phyloP scores from a whole-genome alignment of 2,888 invertebrate species.

The Andrena bucephala region DNA sequence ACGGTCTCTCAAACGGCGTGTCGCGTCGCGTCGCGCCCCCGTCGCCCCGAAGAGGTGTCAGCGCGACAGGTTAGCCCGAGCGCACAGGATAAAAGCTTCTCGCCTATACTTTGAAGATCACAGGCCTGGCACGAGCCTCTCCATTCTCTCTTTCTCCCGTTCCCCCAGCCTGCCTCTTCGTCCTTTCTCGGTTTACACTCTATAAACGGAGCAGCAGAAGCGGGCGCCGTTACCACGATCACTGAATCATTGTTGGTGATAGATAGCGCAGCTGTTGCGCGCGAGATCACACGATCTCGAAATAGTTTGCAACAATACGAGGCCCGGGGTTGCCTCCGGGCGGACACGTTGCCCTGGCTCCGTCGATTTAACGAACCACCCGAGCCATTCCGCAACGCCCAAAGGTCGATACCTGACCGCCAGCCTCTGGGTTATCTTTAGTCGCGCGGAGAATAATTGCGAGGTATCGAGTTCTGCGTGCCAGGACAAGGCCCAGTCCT shows the following conservation, averaged over 20 bases:
- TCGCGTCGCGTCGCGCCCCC: slow-evolving; percentile 38
- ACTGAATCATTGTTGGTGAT: slow-evolving; percentile 84
- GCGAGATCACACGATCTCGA: slow-evolving; percentile 80
- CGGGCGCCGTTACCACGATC: slow-evolving; percentile 78
- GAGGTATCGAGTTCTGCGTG: slow-evolving; percentile 13
- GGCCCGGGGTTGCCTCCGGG: slow-evolving; percentile 49
- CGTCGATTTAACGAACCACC: slow-evolving; percentile 73
- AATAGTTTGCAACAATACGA: slow-evolving; percentile 83
- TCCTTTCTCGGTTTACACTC: slow-evolving; percentile 75
- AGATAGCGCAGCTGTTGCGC: slow-evolving; percentile 83
- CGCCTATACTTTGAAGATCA: slow-evolving; percentile 81
- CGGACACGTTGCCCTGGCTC: slow-evolving; percentile 45
- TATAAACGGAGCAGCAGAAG: slow-evolving; percentile 79
- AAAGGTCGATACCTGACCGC: slow-evolving; percentile 61
- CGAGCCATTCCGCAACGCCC: slow-evolving; percentile 12
- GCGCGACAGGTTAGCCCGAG: slow-evolving; percentile 63
- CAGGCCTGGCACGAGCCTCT: slow-evolving; percentile 72
- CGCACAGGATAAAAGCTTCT: slow-evolving; percentile 73
- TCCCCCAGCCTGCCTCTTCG: slow-evolving; percentile 40
- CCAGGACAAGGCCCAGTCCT: background rate
- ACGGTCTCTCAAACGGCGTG: slow-evolving; percentile 55
- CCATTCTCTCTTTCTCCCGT: slow-evolving; percentile 53
- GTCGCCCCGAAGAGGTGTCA: slow-evolving; percentile 43
- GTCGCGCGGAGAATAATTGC: slow-evolving; percentile 56
- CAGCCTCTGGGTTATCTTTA: slow-evolving; percentile 60